Evolutionary conservation across 2,888 invertebrate genomes (phyloP), one percentile per base, ranked within the genome.

Genomic region (Ectropis crepuscularia): DNA sequence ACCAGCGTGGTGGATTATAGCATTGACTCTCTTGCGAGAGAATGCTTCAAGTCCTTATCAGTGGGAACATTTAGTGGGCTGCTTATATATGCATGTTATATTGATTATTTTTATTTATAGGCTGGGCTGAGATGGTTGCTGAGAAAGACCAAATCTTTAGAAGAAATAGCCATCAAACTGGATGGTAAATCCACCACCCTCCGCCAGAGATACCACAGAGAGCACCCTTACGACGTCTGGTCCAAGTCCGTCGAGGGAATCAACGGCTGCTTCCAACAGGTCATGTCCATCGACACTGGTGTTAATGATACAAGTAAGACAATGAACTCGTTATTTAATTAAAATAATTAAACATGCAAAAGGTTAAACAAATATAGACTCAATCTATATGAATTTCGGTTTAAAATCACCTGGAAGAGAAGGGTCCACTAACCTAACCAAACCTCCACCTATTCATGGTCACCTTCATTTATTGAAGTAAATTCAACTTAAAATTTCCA

Each of bases 211-310:
- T 92, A 89, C 68, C 80, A 87, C 50, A 83, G 87, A 0, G 87
- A 88, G 5, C 72, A 77, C 8, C 81, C 89, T 0, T 89, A 89
- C 51, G 90, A 92, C 58, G 86, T 91, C 0, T 92, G 91, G 92
- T 90, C 90, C 0, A 86, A 81, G 45, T 80, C 87, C 0, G 68
- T 89, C 0, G 75, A 71, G 1, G 86, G 82, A 0, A 75, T 83
- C 0, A 82, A 74, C 6, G 91, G 92, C 0, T 92, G 92, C 64
- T 92, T 90, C 67, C 82, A 84, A 11, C 88, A 89, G 71, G 83
- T 90, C 5, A 69, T 92, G 8, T 85, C 88, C 43, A 76, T 90
- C 70, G 86, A 87, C 48, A 80, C 83, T 0, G 81, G 84, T 39
- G 81, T 83, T 8, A 83, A 82, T 61, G 82, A 85, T 46, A 80